Conservation (phyloP, 2,888 invertebrate genomes). For the Lacanobia wlatinum region DNA sequence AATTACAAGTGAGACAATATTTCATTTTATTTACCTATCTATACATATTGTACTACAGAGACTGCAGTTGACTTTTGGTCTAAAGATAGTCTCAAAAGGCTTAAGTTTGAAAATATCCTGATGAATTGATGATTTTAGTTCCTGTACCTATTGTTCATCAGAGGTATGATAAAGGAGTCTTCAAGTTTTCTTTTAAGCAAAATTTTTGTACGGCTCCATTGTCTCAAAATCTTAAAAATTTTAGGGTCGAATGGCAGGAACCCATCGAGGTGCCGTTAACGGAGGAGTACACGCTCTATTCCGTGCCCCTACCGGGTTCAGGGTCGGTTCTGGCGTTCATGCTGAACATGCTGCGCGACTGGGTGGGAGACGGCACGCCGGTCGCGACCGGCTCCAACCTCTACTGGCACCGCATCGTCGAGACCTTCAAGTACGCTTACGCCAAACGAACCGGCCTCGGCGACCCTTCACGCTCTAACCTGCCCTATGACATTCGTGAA, state of each 20-base stretch:
- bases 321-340: conserved; percentile 96
- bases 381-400: conserved; percentile 79
- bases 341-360: conserved; percentile 93
- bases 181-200: too few relatives aligned
- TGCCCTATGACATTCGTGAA: conserved; percentile 75
- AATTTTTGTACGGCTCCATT: background rate
- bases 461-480: conserved; percentile 90
- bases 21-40: background rate
- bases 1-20: conserved; percentile 91
- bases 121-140: background rate
- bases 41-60: background rate
- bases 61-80: background rate
- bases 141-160: background rate
- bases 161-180: background rate
- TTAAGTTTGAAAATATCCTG: background rate
- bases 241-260: conserved; percentile 92
- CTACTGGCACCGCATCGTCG: conserved; percentile 95
- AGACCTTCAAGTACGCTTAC: conserved; percentile 98
- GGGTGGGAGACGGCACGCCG: conserved; percentile 82
- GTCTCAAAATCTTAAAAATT: conserved; percentile 44
- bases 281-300: conserved; percentile 92
- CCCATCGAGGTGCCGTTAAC: conserved; percentile 91
- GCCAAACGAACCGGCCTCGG: conserved; percentile 96
- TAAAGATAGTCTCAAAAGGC: background rate
- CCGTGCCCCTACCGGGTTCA: conserved; percentile 96